Evolutionary conservation across 2,888 invertebrate species (phyloP).

Genomic region (Zonitis immaculata): DNA sequence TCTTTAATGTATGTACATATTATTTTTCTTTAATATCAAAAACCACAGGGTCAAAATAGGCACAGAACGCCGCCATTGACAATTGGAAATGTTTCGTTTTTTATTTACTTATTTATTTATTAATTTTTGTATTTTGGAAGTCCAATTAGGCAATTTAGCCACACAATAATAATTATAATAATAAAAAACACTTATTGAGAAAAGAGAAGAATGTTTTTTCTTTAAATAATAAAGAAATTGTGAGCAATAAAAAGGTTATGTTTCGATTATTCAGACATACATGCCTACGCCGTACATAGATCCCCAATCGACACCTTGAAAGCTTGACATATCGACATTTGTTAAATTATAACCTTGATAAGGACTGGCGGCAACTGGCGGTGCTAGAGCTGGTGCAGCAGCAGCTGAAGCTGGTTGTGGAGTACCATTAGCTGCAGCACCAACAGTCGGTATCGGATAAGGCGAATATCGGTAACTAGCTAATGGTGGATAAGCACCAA

Average conservation of each 20-base stretch:
- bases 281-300: constrained; percentile 90
- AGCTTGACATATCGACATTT: constrained; percentile 88
- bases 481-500: constrained; percentile 58
- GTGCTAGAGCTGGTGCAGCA: constrained; percentile 57
- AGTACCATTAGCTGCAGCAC: constrained; percentile 47
- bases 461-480: constrained; percentile 60
- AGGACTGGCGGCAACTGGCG: constrained; percentile 64
- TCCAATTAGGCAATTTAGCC: constrained; percentile 11
- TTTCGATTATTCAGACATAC: constrained; percentile 65
- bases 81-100: constrained; percentile 41
- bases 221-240: constrained; percentile 16
- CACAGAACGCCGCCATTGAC: constrained; percentile 43
- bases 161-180: constrained; percentile 14
- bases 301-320: constrained; percentile 88
- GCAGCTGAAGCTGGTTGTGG: constrained; percentile 52
- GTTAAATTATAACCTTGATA: constrained; percentile 77
- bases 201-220: constrained; percentile 10
- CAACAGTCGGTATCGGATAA: constrained; percentile 55
- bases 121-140: constrained; percentile 11
- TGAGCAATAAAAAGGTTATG: constrained; percentile 30
- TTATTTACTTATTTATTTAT: not conserved
- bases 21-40: constrained; percentile 29
- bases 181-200: constrained; percentile 19
- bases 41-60: constrained; percentile 37
- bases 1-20: constrained; percentile 25